These are phyloP conservation scores for Larimichthys polyactis DNA, from an alignment of 2,113 vertebrate genomes.

Conservation along the genomic window DNA sequence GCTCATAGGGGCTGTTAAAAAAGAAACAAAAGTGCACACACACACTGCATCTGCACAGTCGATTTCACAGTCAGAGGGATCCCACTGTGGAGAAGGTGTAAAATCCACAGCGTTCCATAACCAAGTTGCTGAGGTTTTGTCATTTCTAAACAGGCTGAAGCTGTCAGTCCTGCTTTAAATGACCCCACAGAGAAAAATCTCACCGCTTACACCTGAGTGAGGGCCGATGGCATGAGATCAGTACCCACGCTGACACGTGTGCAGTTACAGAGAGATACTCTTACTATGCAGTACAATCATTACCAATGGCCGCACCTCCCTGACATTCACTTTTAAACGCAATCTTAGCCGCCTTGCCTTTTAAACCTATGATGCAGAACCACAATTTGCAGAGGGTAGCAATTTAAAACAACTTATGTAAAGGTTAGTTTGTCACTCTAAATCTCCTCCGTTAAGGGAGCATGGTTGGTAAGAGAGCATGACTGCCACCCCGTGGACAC, in stretches of 20 bases:
- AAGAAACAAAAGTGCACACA: neutral
- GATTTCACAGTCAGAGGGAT: neutral
- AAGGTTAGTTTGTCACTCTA: conserved; percentile 59
- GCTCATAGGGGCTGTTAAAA: neutral
- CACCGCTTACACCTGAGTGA: neutral
- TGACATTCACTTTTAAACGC: conserved; percentile 61
- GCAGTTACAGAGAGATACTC: neutral
- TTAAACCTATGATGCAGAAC: conserved; percentile 58
- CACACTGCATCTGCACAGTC: conserved; percentile 32
- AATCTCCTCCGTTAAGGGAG: neutral
- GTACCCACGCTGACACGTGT: neutral
- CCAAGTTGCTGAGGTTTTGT: neutral
- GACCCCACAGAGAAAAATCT: conserved; percentile 1
- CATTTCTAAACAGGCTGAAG: neutral
- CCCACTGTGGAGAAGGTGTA: neutral
- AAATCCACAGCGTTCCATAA: neutral
- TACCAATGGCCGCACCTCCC: conserved; percentile 11
- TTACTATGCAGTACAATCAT: neutral
- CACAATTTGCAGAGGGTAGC: conserved; percentile 56
- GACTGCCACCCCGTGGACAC: conserved; percentile 72
- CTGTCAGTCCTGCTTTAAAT: conserved; percentile 9
- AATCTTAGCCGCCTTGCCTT: conserved; percentile 51
- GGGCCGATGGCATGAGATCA: neutral
- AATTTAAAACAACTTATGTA: conserved; percentile 54
- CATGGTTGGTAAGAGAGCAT: conserved; percentile 39